Conservation (phyloP, 2,888 invertebrate species). For the Diarsia dahlii region DNA sequence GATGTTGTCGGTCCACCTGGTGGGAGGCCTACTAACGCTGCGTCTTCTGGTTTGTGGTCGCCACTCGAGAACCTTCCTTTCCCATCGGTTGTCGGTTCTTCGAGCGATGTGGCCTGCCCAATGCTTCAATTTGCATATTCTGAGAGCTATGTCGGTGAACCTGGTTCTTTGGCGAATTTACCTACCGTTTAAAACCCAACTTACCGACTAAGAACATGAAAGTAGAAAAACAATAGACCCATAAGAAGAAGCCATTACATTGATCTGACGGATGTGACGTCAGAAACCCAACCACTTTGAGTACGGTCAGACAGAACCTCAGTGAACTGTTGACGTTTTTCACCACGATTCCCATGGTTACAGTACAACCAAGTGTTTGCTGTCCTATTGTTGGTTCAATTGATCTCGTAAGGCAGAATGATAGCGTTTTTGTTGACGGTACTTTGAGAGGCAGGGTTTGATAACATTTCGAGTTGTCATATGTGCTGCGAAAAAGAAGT, state of each 20-base stretch:
- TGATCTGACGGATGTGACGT: slow-evolving; percentile 30
- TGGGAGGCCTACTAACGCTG: too few species aligned
- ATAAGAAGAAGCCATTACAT: slow-evolving; percentile 29
- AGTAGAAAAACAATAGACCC: slow-evolving; percentile 60
- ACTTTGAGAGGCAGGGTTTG: slow-evolving; percentile 35
- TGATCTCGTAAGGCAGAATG: slow-evolving; percentile 12
- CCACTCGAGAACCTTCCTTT: too few species aligned
- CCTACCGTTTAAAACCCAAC: too few species aligned
- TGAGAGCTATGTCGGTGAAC: too few species aligned
- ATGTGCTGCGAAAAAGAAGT: background rate
- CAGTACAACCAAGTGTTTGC: background rate
- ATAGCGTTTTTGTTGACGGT: slow-evolving; percentile 16
- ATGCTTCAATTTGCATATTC: too few species aligned
- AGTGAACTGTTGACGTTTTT: slow-evolving; percentile 63
- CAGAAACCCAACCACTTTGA: slow-evolving; percentile 67
- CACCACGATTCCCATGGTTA: slow-evolving; percentile 61
- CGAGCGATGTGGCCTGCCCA: too few species aligned
- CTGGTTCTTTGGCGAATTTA: too few species aligned
- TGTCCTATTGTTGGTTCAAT: slow-evolving; percentile 11
- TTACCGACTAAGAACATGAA: slow-evolving; percentile 67
- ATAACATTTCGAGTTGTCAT: slow-evolving; percentile 38
- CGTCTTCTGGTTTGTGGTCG: too few species aligned
- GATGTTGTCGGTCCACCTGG: too few species aligned
- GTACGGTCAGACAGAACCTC: slow-evolving; percentile 60
- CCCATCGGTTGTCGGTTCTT: too few species aligned